phyloP scores from a whole-genome alignment of 1,140 invertebrate genomes.

The Megalopta genalis region DNA sequence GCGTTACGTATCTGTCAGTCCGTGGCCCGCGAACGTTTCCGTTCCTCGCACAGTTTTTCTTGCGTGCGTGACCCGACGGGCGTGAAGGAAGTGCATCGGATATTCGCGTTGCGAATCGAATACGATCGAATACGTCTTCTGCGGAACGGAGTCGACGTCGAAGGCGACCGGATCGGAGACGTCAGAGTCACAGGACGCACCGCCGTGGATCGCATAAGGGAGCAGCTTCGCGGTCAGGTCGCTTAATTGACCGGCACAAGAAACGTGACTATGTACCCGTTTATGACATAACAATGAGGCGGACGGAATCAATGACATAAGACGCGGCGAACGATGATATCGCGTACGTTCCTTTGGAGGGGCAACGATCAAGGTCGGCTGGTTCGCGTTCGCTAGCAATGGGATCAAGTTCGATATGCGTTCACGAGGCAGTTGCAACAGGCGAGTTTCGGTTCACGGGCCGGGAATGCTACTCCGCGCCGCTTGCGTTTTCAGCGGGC shows the following conservation, averaged over 20 bases:
- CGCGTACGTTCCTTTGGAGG: conserved; percentile 14
- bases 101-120: conserved; percentile 6
- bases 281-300: conserved; percentile 51
- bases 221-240: neutral
- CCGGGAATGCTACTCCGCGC: too few relatives aligned
- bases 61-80: neutral
- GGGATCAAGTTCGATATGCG: too few relatives aligned
- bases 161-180: conserved; percentile 1
- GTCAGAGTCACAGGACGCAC: neutral
- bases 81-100: conserved; percentile 10
- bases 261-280: conserved; percentile 46
- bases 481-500: too few relatives aligned
- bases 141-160: neutral
- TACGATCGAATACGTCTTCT: neutral
- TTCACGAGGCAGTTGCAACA: too few relatives aligned
- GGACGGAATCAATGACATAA: conserved; percentile 46
- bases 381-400: neutral
- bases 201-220: neutral
- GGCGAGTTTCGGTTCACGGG: too few relatives aligned
- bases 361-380: conserved; percentile 45
- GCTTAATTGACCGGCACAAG: conserved; percentile 31
- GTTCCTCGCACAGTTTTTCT: neutral
- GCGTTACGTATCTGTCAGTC: neutral
- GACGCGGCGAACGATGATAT: conserved; percentile 38
- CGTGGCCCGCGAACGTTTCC: neutral